Base-by-base conservation (phyloP, 2,888 invertebrate species). In the Drosophila stalkeri region DNA sequence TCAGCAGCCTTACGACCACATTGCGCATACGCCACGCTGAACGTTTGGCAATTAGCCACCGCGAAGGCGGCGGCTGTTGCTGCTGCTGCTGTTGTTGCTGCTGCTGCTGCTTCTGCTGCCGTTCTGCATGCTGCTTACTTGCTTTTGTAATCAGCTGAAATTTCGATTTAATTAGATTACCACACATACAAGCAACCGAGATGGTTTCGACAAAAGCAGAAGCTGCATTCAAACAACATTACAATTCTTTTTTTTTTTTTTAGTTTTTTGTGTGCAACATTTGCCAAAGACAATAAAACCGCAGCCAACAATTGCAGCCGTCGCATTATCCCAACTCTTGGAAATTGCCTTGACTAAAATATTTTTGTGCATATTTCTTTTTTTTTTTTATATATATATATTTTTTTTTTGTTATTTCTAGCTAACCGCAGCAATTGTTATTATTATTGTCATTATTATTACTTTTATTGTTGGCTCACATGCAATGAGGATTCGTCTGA, bases 111-210 rank as follows among this genome's bases (percentile, higher is more conserved):
- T 51, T 23, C 16, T 35, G 33, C 23, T 52, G 39, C 35, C 35
- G 55, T 67, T 67, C 41, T 67, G 67, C 65, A 44, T 51, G 60
- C 61, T 46, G 59, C 60, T 49, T 60, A 14, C 27, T 52, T 57
- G 80, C 70, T 82, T 73, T 80, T 80, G 88, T 77, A 85, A 88
- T 77, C 88, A 82, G 75, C 80, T 84, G 62, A 86, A 87, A 80
- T 85, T 88, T 85, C 82, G 77, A 86, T 80, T 85, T 85, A 85
- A 85, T 85, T 85, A 85, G 86, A 86, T 85, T 85, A 82, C 86
- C 86, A 86, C 78, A 83, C 81, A 77, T 27, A 79, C 59, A 16
- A 27, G 3, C n/a, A 20, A 37, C 79, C 39, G 71, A 69, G 63
- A 63, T 74, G 61, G 61, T 68, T 65, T 62, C 73, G 31, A 39